Conservation (phyloP, 2,113 vertebrate genomes). For the Athene cunicularia region DNA sequence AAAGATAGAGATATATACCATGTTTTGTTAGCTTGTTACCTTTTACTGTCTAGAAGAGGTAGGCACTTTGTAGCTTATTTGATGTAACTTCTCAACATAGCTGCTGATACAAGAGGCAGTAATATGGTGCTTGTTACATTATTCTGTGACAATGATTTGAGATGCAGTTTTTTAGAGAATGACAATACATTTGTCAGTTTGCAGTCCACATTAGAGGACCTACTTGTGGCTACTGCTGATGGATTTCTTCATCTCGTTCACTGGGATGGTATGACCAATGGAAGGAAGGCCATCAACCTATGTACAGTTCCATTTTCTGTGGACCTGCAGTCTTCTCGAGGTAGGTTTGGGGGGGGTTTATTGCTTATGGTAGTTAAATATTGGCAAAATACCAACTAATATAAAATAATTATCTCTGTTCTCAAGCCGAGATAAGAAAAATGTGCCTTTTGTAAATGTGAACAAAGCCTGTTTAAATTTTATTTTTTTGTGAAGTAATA, state of each 20-base stretch:
- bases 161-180: background rate
- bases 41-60: background rate
- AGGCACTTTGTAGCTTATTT: background rate
- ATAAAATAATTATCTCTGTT: background rate
- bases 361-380: background rate
- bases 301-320: slow-evolving; percentile 94
- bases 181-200: slow-evolving; percentile 76
- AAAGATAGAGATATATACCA: accelerated
- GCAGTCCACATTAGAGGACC: slow-evolving; percentile 91
- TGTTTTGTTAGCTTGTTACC: background rate
- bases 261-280: slow-evolving; percentile 94
- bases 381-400: background rate
- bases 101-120: background rate
- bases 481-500: background rate
- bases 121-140: background rate
- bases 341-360: slow-evolving; percentile 64
- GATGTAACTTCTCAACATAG: background rate
- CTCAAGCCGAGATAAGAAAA: background rate
- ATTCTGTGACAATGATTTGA: background rate
- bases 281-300: slow-evolving; percentile 91
- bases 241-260: slow-evolving; percentile 94
- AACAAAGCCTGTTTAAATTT: background rate
- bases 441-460: background rate
- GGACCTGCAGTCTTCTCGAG: slow-evolving; percentile 94
- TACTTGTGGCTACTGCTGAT: slow-evolving; percentile 92